A percentile compares a stretch with the other conserved stretches of the same genome.
Conservation (phyloP, 2,113 vertebrate species). For the Macrotis lagotis region DNA sequence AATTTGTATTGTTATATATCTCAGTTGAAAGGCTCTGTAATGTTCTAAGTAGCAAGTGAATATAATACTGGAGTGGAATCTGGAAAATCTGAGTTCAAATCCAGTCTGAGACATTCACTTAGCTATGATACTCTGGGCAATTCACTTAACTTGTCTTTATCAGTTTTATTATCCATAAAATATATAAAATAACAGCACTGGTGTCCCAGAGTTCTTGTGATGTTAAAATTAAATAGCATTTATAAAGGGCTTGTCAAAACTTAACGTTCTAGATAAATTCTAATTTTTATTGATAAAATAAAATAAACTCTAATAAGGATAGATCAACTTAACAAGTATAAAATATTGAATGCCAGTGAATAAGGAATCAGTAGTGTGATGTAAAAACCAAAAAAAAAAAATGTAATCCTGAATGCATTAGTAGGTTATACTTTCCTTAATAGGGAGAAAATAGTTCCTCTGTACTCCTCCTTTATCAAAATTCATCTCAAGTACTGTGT, state of each 20-base stretch:
- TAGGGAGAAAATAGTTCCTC: too few relatives aligned
- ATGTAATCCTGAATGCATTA: too few relatives aligned
- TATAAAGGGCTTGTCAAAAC: background rate
- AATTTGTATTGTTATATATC: background rate
- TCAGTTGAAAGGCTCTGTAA: background rate
- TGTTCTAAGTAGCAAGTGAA: background rate
- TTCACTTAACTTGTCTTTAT: background rate
- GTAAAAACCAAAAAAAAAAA: too few relatives aligned
- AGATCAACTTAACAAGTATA: too few relatives aligned
- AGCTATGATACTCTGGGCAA: background rate
- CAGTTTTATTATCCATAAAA: background rate
- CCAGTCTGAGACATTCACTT: background rate
- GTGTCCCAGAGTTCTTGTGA: background rate
- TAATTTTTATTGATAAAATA: background rate
- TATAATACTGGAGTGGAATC: background rate
- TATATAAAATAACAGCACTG: background rate
- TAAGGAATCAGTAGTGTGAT: too few relatives aligned
- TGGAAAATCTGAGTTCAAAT: background rate
- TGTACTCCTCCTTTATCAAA: too few relatives aligned
- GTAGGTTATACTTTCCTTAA: too few relatives aligned
- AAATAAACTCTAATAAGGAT: too few relatives aligned
- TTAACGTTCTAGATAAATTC: background rate
- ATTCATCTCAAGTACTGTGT: too few relatives aligned
- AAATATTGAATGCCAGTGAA: too few relatives aligned
- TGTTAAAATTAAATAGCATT: background rate